phyloP scores from a whole-genome alignment of 2,113 vertebrate species.

The Tichodroma muraria region DNA sequence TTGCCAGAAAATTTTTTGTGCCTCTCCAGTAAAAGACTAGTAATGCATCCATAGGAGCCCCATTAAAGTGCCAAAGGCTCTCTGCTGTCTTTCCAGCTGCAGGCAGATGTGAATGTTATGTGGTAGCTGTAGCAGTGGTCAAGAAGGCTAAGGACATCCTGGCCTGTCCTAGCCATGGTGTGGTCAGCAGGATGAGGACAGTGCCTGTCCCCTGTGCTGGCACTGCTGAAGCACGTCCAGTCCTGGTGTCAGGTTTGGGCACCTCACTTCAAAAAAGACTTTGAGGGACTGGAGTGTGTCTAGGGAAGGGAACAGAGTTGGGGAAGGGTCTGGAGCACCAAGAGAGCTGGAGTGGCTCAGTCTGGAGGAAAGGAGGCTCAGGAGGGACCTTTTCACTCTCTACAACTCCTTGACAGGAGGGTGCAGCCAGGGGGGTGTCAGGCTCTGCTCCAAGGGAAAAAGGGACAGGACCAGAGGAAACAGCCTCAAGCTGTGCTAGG shows the following conservation, averaged over 20 bases:
- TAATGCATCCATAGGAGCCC: not conserved
- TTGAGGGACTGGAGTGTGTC: not conserved
- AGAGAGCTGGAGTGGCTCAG: not conserved
- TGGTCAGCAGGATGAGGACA: not conserved
- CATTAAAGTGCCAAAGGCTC: not conserved
- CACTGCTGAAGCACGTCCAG: not conserved
- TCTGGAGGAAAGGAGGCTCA: not conserved
- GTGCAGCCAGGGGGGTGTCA: not conserved
- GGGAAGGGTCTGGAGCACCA: not conserved
- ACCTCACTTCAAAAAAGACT: not conserved
- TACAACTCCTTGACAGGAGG: not conserved
- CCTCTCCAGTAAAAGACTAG: not conserved
- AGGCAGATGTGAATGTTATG: not conserved
- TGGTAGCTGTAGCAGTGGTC: not conserved
- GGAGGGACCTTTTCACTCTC: not conserved
- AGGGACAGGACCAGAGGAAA: not conserved
- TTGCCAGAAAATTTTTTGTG: not conserved
- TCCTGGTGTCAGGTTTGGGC: not conserved
- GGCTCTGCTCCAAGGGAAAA: not conserved
- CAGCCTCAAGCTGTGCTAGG: not conserved
- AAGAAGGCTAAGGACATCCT: not conserved
- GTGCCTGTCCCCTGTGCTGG: not conserved
- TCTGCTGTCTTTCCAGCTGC: not conserved
- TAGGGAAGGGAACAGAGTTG: not conserved
- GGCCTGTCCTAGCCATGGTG: not conserved